A percentile compares a stretch with the other conserved stretches of the same genome.
Evolutionary conservation across 2,888 invertebrate species (phyloP).

Genomic region (Psylliodes chrysocephalus): DNA sequence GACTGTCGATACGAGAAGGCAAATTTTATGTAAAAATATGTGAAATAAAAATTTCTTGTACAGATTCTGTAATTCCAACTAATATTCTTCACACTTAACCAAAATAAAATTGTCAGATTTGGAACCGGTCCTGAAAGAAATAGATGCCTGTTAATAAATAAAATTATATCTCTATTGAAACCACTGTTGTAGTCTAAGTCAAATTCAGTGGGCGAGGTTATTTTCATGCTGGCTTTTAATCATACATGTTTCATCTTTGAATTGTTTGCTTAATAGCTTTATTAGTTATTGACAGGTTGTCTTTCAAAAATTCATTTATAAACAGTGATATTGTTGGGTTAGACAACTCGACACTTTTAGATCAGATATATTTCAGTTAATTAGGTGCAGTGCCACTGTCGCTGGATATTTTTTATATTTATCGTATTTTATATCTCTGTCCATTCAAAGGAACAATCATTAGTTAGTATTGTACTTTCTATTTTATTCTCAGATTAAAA

Average conservation of each 20-base stretch:
- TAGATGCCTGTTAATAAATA: no score
- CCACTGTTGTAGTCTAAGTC: neutral
- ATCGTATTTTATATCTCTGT: neutral
- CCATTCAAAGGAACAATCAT: neutral
- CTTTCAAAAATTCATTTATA: slow-evolving; percentile 44
- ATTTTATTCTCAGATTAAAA: no score
- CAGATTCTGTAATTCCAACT: no score
- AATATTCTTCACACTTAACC: no score
- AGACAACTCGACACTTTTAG: slow-evolving; percentile 51
- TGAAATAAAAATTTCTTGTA: no score
- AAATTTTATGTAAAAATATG: no score
- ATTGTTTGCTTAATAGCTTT: slow-evolving; percentile 32
- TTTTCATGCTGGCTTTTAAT: neutral
- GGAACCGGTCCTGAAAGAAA: no score
- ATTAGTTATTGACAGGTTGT: slow-evolving; percentile 30
- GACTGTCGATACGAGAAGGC: no score
- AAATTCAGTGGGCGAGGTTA: slow-evolving; percentile 14
- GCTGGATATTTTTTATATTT: slow-evolving; percentile 40
- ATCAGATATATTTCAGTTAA: slow-evolving; percentile 51
- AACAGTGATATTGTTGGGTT: slow-evolving; percentile 46
- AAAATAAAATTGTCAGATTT: no score
- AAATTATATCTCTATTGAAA: no score
- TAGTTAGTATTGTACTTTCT: neutral
- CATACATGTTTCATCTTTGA: slow-evolving; percentile 21
- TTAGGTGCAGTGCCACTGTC: slow-evolving; percentile 49